phyloP scores from a whole-genome alignment of 2,797 vertebrate genomes.

The Chaenodraco wilsoni region DNA sequence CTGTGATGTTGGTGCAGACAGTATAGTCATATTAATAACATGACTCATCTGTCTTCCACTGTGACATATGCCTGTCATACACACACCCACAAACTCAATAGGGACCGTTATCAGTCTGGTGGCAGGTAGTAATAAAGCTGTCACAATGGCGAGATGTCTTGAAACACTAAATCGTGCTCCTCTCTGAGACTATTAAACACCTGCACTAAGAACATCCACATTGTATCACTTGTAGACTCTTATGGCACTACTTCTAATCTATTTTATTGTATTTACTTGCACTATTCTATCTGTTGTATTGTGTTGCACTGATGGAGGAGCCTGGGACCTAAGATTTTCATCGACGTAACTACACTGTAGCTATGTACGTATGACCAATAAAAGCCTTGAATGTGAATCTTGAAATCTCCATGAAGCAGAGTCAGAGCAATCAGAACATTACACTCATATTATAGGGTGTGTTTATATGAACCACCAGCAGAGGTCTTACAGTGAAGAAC shows the following conservation, averaged over 20 bases:
- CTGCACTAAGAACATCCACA: too few species aligned
- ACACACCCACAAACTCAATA: constrained; percentile 37
- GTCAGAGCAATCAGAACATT: constrained; percentile 42
- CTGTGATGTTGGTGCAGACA: constrained; percentile 1
- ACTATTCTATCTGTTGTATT: too few species aligned
- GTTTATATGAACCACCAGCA: constrained; percentile 67
- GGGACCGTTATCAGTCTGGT: constrained; percentile 33
- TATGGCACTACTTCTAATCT: too few species aligned
- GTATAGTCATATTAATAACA: constrained; percentile 16
- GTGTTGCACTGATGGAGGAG: too few species aligned
- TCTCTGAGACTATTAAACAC: background rate
- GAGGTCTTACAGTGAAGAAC: constrained; percentile 59
- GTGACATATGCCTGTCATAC: constrained; percentile 20
- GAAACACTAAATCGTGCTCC: constrained; percentile 30
- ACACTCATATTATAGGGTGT: constrained; percentile 38
- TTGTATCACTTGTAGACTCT: too few species aligned
- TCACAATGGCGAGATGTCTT: constrained; percentile 26
- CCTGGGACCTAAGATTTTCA: too few species aligned
- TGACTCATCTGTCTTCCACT: constrained; percentile 5
- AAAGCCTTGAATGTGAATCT: too few species aligned
- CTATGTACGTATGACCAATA: too few species aligned
- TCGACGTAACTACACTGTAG: too few species aligned
- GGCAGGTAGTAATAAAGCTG: constrained; percentile 62
- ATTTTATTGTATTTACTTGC: too few species aligned
- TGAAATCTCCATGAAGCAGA: constrained; percentile 2